Evolutionary conservation across 2,113 vertebrate species (phyloP).

Genomic region (Ammodytes dubius): DNA sequence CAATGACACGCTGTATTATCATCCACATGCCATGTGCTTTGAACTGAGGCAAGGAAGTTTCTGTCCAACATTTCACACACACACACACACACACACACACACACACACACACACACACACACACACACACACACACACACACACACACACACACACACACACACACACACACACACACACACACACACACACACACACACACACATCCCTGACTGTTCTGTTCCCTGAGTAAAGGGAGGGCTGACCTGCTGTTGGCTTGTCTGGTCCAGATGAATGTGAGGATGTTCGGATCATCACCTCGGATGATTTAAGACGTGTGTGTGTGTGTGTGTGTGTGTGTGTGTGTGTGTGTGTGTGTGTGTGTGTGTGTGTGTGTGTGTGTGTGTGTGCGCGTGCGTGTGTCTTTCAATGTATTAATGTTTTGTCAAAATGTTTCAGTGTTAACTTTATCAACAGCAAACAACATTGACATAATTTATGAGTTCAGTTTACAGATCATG

Average conservation of each 20-base stretch:
- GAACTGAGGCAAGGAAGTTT: slow-evolving; percentile 9
- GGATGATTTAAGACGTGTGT: no score
- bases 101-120: background rate
- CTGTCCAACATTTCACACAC: slow-evolving; percentile 10
- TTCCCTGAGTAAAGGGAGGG: background rate
- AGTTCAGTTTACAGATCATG: no score
- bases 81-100: background rate
- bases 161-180: background rate
- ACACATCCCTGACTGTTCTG: background rate
- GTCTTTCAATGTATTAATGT: no score
- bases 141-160: background rate
- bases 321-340: no score
- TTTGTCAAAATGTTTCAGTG: no score
- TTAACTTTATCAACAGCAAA: no score
- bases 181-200: background rate
- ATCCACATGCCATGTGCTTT: slow-evolving; percentile 16
- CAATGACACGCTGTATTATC: slow-evolving; percentile 29
- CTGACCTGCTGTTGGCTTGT: background rate
- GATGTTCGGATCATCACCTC: background rate
- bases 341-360: no score
- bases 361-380: no score
- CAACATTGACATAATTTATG: no score
- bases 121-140: background rate
- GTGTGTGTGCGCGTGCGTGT: no score
- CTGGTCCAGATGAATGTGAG: background rate